Percentiles rank a stretch among this genome's conserved stretches.
Evolutionary conservation across 2,888 invertebrate genomes (phyloP).

Genomic region (Lasioglossum villosulum): DNA sequence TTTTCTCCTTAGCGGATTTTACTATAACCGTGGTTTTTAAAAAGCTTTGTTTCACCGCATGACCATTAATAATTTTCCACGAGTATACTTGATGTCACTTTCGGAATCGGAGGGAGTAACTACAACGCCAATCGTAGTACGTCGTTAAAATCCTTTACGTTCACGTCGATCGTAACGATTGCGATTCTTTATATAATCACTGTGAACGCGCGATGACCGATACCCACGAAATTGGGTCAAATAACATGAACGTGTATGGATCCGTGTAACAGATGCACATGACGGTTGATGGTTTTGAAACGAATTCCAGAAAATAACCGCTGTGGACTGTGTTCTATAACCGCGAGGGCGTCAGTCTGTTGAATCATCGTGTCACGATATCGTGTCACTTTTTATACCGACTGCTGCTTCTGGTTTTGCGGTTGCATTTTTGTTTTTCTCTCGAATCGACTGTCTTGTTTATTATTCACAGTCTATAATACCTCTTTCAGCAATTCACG

Average conservation of each 20-base stretch:
- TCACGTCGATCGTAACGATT: background rate
- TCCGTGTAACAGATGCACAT: conserved; percentile 48
- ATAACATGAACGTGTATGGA: conserved; percentile 26
- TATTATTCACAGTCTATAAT: background rate
- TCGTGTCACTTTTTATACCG: background rate
- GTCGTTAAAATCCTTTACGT: background rate
- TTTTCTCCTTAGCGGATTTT: no score
- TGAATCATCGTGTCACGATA: conserved; percentile 15
- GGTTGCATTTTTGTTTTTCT: background rate
- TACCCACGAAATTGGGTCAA: conserved; percentile 48
- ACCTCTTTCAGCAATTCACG: background rate
- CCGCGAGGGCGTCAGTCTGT: conserved; percentile 16
- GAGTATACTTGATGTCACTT: background rate
- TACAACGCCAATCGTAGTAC: background rate
- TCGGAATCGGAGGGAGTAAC: background rate
- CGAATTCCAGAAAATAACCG: conserved; percentile 57
- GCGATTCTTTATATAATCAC: conserved; percentile 4
- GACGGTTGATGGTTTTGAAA: conserved; percentile 47
- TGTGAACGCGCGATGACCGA: conserved; percentile 21
- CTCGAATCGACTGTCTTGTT: background rate
- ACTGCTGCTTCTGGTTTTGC: conserved; percentile 9
- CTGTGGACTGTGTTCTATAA: conserved; percentile 12
- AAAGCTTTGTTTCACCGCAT: no score
- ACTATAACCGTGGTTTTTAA: no score
- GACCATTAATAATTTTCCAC: background rate